Conservation (phyloP, 2,888 invertebrate genomes). For the Hydropsyche betteni region DNA sequence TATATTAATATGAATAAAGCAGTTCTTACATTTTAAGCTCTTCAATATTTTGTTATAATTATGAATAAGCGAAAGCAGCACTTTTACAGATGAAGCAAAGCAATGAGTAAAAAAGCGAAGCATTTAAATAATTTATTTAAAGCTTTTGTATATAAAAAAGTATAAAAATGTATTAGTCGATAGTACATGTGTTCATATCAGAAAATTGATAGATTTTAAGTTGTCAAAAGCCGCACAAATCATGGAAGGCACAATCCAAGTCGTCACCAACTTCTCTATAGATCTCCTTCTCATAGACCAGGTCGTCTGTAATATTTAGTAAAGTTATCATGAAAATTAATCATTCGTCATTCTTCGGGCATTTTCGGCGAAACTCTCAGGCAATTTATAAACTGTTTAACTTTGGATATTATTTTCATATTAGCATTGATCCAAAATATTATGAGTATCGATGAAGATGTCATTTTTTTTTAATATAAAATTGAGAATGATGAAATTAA, state of each 20-base stretch:
- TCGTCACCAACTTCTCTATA: constrained; percentile 93
- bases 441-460: no score
- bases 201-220: background rate
- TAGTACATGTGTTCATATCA: no score
- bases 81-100: constrained; percentile 11
- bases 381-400: background rate
- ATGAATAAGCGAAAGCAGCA: constrained; percentile 28
- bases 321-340: constrained; percentile 7
- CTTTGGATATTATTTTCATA: no score
- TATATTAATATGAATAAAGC: constrained; percentile 47
- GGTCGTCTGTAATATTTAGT: constrained; percentile 72
- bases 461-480: no score
- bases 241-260: constrained; percentile 89
- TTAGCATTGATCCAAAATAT: background rate
- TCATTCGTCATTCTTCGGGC: background rate
- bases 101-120: constrained; percentile 22
- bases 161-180: constrained; percentile 37
- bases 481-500: no score
- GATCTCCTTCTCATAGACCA: constrained; percentile 87
- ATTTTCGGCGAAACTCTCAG: background rate
- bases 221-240: constrained; percentile 56
- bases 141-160: constrained; percentile 47
- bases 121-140: constrained; percentile 45
- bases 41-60: constrained; percentile 44
- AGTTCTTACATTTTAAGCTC: constrained; percentile 48